Percentiles rank a stretch among this genome's conserved stretches.
phyloP scores from a whole-genome alignment of 2,113 vertebrate species.

The cattle (Bos taurus) region DNA sequence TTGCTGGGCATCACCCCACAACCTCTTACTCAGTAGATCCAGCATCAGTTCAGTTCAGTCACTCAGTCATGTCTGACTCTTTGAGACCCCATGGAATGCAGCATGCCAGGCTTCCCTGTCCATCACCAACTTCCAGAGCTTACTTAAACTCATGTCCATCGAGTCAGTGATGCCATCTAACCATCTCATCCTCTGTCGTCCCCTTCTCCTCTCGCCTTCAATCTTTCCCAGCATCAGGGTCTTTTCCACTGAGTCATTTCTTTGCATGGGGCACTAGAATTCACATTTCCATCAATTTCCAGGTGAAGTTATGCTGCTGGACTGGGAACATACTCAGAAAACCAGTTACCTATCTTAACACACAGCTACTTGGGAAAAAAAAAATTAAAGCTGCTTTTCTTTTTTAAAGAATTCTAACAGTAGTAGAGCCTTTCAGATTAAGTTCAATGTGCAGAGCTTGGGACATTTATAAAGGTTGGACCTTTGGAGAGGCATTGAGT shows the following conservation, averaged over 20 bases:
- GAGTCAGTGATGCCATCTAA: neutral
- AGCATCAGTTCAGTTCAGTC: neutral
- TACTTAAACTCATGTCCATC: neutral
- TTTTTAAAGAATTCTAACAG: slow-evolving; percentile 28
- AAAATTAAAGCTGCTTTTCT: neutral
- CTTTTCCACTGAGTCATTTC: neutral
- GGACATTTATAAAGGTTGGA: slow-evolving; percentile 30
- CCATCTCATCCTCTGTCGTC: neutral
- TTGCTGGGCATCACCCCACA: neutral
- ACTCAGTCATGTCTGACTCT: neutral
- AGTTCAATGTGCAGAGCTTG: slow-evolving; percentile 9
- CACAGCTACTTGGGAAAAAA: neutral
- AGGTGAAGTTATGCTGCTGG: neutral
- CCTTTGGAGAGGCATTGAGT: slow-evolving; percentile 50
- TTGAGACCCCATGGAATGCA: neutral
- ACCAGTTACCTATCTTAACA: neutral
- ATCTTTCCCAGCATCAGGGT: neutral
- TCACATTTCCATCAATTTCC: neutral
- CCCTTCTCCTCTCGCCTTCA: neutral
- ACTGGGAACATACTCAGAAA: neutral
- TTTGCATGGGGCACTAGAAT: neutral
- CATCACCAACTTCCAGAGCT: neutral
- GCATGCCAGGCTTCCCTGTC: neutral
- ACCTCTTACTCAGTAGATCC: neutral
- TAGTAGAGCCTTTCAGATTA: neutral